Percentiles rank a stretch among this genome's conserved stretches.
Conservation (phyloP, 2,888 invertebrate species). For the Eupeodes latifasciatus region DNA sequence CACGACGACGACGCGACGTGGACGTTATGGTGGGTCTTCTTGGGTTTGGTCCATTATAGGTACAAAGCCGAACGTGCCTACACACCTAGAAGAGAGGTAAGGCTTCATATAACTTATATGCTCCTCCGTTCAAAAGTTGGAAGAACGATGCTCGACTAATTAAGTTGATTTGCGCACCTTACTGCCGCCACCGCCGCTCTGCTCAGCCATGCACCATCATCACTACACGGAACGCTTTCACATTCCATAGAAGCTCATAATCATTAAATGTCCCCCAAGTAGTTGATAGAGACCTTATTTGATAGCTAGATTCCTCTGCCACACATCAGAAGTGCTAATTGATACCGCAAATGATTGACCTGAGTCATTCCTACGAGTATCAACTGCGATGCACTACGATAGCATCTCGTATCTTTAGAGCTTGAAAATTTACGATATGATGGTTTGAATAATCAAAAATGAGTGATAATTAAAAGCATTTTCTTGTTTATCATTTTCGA, state of each 20-base stretch:
- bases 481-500: slow-evolving; percentile 45
- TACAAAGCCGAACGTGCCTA: background rate
- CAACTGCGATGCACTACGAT: slow-evolving; percentile 7
- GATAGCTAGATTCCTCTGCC: slow-evolving; percentile 25
- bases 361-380: slow-evolving; percentile 22
- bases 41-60: slow-evolving; percentile 51
- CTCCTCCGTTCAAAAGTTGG: slow-evolving; percentile 4
- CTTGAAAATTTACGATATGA: background rate
- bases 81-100: slow-evolving; percentile 15
- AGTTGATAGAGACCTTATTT: slow-evolving; percentile 19
- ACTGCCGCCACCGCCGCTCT: too few relatives aligned
- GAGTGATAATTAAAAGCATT: slow-evolving; percentile 74
- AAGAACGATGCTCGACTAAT: slow-evolving; percentile 60
- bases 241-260: slow-evolving; percentile 71
- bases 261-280: slow-evolving; percentile 49
- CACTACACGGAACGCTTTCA: slow-evolving; percentile 56
- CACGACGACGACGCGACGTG: background rate
- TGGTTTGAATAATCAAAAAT: slow-evolving; percentile 51
- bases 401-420: background rate
- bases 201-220: too few relatives aligned
- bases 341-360: slow-evolving; percentile 64
- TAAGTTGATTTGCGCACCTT: slow-evolving; percentile 57
- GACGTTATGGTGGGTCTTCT: slow-evolving; percentile 66
- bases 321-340: slow-evolving; percentile 73
- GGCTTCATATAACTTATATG: background rate